Evolutionary conservation across 2,888 invertebrate species (phyloP), one percentile per base, ranked within the genome.

Genomic region (Terebella lapidaria): DNA sequence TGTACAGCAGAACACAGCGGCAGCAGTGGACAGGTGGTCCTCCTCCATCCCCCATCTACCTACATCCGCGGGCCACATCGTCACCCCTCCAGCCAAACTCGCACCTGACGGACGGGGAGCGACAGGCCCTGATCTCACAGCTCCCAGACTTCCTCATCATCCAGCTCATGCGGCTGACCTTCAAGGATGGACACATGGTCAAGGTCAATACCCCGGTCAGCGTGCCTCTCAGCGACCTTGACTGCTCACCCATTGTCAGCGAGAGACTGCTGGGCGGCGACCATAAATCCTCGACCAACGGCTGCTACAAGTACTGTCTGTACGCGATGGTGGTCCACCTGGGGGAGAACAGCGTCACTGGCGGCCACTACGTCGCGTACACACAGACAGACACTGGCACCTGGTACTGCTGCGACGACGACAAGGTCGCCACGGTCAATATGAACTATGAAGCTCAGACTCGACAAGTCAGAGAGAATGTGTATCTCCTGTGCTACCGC

Each of bases 121-220:
- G 76, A 20, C 64, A 75, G 20, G 74, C 74, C 45, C 62, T 78
- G 27, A 66, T 79, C 18, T 67, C 76, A 3, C 77, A 77, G 63
- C 62, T 78, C 28, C 77, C 79, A 1, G 74, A 77, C 58, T 78
- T 77, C 63, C 71, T 79, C 2, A 72, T 74, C 30, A 71, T 79
- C 55, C 79, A 79, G 67, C 62, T 78, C 45, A 65, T 77, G 70
- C 68, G 79, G 15, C 77, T 77, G 61, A 64, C 70, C 0, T 76
- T 70, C 65, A 70, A 72, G 53, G 64, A 69, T 28, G 64, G 72
- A 0, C 55, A 52, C 26, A 29, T 54, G 10, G 57, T 67, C 25
- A 78, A 78, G 65, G 62, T 76, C n/a, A 65, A 58, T n/a, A 67
- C 71, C 3, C 74, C 76, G 1, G 71, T 78, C 26, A 69, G 68